A percentile compares a stretch with the other conserved stretches of the same genome.
These are phyloP conservation scores for Mastacembelus armatus DNA, from an alignment of 2,797 vertebrate genomes.

Conservation along the genomic window DNA sequence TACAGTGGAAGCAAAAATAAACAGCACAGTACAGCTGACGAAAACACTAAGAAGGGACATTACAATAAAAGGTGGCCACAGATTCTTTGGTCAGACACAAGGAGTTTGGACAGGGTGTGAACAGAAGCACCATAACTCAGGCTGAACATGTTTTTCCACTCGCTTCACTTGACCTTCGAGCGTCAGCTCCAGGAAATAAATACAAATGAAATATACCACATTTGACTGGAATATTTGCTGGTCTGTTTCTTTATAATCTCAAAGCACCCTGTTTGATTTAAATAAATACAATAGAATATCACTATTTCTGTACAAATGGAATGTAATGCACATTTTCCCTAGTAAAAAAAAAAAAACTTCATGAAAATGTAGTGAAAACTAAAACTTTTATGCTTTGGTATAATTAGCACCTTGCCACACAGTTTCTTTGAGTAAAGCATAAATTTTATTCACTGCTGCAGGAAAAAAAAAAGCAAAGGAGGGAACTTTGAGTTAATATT, in stretches of 20 bases:
- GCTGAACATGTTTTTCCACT: constrained; percentile 62
- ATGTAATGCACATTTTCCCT: constrained; percentile 84
- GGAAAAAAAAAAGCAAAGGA: constrained; percentile 32
- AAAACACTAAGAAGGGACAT: constrained; percentile 70
- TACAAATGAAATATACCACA: constrained; percentile 84
- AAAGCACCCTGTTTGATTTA: constrained; percentile 84
- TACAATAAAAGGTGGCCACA: constrained; percentile 77
- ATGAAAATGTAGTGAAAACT: constrained; percentile 51
- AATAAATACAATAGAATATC: constrained; percentile 90
- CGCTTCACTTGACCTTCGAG: constrained; percentile 51
- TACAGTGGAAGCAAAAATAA: constrained; percentile 76
- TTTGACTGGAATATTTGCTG: constrained; percentile 76
- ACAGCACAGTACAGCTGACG: constrained; percentile 78
- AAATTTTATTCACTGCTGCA: constrained; percentile 71
- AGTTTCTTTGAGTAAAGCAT: constrained; percentile 66
- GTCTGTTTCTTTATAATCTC: constrained; percentile 67
- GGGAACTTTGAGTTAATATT: constrained; percentile 50
- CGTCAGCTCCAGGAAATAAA: constrained; percentile 79
- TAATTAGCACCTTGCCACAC: constrained; percentile 77
- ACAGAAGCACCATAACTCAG: constrained; percentile 67
- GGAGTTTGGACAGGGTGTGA: constrained; percentile 61
- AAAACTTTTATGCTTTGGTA: constrained; percentile 57
- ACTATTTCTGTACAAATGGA: constrained; percentile 87
- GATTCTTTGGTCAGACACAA: constrained; percentile 69
- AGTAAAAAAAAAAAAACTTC: constrained; percentile 70